Evolutionary conservation across 2,888 invertebrate genomes (phyloP).

Genomic region (Helicoverpa assulta): DNA sequence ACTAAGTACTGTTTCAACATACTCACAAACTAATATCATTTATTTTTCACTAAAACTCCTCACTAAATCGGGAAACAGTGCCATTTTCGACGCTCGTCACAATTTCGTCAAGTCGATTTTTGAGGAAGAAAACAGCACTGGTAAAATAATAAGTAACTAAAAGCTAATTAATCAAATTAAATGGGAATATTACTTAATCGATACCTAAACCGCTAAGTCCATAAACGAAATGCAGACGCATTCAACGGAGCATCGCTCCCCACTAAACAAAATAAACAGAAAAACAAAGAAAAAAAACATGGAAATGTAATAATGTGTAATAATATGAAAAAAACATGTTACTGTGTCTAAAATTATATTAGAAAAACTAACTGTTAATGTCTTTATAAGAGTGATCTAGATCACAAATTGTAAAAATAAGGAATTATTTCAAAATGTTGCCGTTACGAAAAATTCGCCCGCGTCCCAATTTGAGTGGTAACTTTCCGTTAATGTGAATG

Average conservation of each 20-base stretch:
- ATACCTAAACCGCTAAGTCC: constrained; percentile 80
- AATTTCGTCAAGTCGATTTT: constrained; percentile 52
- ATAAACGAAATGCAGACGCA: constrained; percentile 82
- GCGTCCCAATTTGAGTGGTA: constrained; percentile 53
- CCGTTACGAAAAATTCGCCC: constrained; percentile 76
- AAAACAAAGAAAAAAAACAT: constrained; percentile 72
- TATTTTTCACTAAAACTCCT: constrained; percentile 72
- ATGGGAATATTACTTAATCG: constrained; percentile 87
- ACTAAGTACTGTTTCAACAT: constrained; percentile 63
- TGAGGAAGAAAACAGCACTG: constrained; percentile 79
- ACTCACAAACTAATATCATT: constrained; percentile 76
- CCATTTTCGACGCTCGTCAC: constrained; percentile 74
- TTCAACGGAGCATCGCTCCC: constrained; percentile 72
- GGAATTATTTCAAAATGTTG: constrained; percentile 83
- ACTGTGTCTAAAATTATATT: constrained; percentile 82
- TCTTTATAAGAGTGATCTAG: constrained; percentile 89
- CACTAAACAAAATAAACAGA: constrained; percentile 67
- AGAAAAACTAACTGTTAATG: constrained; percentile 87
- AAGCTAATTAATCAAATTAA: constrained; percentile 81
- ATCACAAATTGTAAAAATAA: constrained; percentile 86
- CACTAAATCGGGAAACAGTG: constrained; percentile 73
- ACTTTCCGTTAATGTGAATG: constrained; percentile 56
- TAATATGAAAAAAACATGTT: constrained; percentile 67
- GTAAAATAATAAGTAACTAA: constrained; percentile 73
- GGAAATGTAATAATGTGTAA: constrained; percentile 79